A percentile compares a stretch with the other conserved stretches of the same genome.
Conservation (phyloP, 53 echinoderm and acorn worm genomes). For the Pentamera pediparva region DNA sequence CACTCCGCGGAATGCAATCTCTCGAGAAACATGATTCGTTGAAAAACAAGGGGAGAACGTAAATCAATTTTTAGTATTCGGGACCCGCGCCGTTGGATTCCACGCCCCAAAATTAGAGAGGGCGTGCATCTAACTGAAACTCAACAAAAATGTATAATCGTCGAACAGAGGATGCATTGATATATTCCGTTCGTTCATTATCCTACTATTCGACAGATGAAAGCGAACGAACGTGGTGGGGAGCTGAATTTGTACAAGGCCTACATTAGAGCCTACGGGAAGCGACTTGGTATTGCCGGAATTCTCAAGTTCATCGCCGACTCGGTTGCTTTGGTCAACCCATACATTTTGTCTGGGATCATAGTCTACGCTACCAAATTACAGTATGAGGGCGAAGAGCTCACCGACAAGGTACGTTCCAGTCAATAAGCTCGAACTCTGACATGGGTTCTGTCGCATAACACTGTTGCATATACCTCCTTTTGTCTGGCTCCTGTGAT, state of each 20-base stretch:
- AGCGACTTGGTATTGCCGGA: constrained; percentile 42
- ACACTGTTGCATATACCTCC: too few species aligned
- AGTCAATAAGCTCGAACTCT: too few species aligned
- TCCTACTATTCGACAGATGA: constrained; percentile 19
- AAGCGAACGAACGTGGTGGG: constrained; percentile 19
- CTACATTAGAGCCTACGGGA: constrained; percentile 49
- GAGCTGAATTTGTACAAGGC: constrained; percentile 51
- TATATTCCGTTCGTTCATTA: neutral
- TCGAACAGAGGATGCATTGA: neutral
- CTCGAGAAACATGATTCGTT: too few species aligned
- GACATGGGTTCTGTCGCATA: too few species aligned
- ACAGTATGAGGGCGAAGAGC: neutral
- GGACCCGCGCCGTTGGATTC: neutral
- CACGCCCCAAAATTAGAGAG: neutral
- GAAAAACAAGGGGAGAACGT: too few species aligned
- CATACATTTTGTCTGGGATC: constrained; percentile 38
- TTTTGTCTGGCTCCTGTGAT: too few species aligned
- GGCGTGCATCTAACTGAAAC: neutral
- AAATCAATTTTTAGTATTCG: neutral
- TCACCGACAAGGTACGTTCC: neutral
- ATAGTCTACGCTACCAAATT: constrained; percentile 32
- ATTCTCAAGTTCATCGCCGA: constrained; percentile 51
- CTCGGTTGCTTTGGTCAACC: constrained; percentile 25
- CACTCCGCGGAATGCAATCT: too few species aligned
- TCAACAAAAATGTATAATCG: too few species aligned